These are phyloP conservation scores for Sinocyclocheilus maitianheensis DNA, from an alignment of 2,113 vertebrate species.

Conservation along the genomic window DNA sequence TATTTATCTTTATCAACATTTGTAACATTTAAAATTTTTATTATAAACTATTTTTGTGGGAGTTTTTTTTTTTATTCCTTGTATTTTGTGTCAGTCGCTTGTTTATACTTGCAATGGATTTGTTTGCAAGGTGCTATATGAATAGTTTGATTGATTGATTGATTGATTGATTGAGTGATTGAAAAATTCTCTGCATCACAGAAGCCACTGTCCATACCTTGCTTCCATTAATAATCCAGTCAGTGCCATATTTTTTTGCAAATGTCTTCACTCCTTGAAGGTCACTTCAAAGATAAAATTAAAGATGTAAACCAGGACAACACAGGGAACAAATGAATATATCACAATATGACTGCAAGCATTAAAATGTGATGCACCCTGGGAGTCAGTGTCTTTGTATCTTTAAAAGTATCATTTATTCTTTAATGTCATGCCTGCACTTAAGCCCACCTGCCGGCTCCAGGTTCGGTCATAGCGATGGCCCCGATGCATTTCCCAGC, in stretches of 20 bases:
- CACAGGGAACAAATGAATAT: neutral
- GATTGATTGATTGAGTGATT: neutral
- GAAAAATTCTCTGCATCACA: too few relatives aligned
- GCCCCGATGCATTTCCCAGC: constrained; percentile 87
- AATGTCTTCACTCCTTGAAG: constrained; percentile 87
- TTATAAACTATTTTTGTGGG: neutral
- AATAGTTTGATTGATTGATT: neutral
- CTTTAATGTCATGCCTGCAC: neutral
- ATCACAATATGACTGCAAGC: neutral
- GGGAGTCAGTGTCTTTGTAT: neutral
- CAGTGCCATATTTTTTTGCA: constrained; percentile 85
- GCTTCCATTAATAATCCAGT: constrained; percentile 95
- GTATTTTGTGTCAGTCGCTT: neutral
- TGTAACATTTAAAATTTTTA: neutral
- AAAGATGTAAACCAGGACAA: neutral
- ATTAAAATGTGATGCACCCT: neutral
- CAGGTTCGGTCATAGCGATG: constrained; percentile 93
- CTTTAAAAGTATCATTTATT: neutral
- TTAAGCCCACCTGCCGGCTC: constrained; percentile 86
- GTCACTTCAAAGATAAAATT: constrained; percentile 75
- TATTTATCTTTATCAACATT: too few relatives aligned
- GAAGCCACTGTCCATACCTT: constrained; percentile 76
- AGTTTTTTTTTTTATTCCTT: neutral
- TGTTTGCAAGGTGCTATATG: neutral
- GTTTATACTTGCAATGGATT: neutral